A percentile compares a stretch with the other conserved stretches of the same genome.
Evolutionary conservation across 2,888 invertebrate species (phyloP).

Genomic region (Byasa hedistus): DNA sequence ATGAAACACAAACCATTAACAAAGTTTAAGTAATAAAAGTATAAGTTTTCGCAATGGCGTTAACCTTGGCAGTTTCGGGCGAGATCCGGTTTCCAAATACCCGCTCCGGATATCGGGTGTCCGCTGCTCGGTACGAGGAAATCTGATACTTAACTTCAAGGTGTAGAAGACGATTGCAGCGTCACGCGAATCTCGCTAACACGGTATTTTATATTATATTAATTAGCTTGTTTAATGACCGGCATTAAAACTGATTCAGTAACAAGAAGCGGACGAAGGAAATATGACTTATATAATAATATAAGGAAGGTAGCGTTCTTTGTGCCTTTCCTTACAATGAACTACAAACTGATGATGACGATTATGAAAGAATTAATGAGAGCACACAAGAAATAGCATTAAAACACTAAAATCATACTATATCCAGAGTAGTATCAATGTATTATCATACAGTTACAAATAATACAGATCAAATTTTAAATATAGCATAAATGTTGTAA

Average conservation of each 20-base stretch:
- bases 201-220: constrained; percentile 1
- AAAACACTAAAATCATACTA: no score
- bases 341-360: no score
- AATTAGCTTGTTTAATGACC: not conserved
- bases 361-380: no score
- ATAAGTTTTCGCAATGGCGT: constrained; percentile 32
- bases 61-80: constrained; percentile 36
- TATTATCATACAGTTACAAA: no score
- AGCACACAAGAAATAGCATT: no score
- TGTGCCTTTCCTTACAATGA: no score
- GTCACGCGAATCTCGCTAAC: not conserved
- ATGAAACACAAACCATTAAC: constrained; percentile 31
- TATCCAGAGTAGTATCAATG: no score
- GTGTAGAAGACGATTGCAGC: constrained; percentile 27
- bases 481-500: no score
- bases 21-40: constrained; percentile 29
- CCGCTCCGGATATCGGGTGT: constrained; percentile 19
- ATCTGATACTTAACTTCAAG: constrained; percentile 29
- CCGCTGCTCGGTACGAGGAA: constrained; percentile 18
- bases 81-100: constrained; percentile 37
- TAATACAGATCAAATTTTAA: no score
- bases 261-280: no score
- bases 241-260: not conserved
- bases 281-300: no score
- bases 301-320: no score